Percentiles rank a stretch among this genome's conserved stretches.
Evolutionary conservation across 2,113 vertebrate species (phyloP).

Genomic region (Lynx canadensis): DNA sequence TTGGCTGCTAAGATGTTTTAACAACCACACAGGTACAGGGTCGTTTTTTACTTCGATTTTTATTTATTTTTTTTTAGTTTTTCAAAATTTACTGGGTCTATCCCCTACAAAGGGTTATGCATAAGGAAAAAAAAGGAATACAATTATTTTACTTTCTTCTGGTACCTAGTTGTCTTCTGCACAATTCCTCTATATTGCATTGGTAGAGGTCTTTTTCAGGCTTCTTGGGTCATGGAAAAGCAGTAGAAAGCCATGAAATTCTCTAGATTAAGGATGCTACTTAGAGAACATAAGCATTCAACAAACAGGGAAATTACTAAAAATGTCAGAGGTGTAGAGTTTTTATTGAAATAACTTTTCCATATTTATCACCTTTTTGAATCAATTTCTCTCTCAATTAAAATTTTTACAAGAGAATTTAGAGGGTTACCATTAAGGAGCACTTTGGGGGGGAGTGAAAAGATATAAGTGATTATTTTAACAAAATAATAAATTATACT

Average conservation of each 20-base stretch:
- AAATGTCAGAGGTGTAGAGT: not conserved
- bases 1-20: not conserved
- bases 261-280: not conserved
- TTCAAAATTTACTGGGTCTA: not conserved
- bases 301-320: not conserved
- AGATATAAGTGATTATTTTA: not conserved
- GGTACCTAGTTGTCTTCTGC: not conserved
- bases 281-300: not conserved
- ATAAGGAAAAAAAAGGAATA: not conserved
- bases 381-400: not conserved
- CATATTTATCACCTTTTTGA: conserved; percentile 39
- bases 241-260: not conserved
- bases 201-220: not conserved
- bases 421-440: not conserved
- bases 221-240: not conserved
- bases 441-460: not conserved
- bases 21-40: not conserved
- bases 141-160: not conserved
- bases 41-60: not conserved
- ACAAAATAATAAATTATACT: not conserved
- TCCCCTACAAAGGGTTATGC: not conserved
- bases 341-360: conserved; percentile 21
- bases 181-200: not conserved
- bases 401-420: conserved; percentile 4
- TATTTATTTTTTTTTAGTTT: not conserved